These are phyloP conservation scores for Tridacna crocea DNA, from an alignment of 2,888 invertebrate species.

Conservation along the genomic window DNA sequence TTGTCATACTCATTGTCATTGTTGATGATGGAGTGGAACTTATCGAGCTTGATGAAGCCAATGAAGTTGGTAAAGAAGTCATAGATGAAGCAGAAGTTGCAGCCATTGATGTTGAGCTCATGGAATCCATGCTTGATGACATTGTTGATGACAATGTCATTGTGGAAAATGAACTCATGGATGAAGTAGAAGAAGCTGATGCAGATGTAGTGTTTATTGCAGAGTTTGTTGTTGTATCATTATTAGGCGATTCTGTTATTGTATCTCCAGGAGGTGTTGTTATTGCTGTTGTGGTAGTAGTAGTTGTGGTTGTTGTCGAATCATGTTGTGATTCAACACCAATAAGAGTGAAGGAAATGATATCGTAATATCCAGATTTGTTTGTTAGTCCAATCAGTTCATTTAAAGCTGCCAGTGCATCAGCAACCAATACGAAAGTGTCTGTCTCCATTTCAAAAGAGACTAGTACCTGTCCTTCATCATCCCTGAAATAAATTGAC, in stretches of 20 bases:
- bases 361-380: background rate
- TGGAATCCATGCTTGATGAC: background rate
- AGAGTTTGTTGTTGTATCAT: background rate
- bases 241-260: background rate
- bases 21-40: background rate
- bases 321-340: constrained; percentile 2
- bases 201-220: background rate
- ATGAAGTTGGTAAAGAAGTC: background rate
- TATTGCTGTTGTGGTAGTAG: constrained; percentile 13
- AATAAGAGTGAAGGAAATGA: background rate
- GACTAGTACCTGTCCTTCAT: background rate
- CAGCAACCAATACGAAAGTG: background rate
- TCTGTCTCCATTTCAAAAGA: constrained; percentile 11
- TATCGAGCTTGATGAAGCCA: background rate
- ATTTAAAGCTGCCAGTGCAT: constrained; percentile 15
- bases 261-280: background rate
- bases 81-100: background rate
- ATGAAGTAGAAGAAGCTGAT: background rate
- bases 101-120: background rate
- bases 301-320: background rate
- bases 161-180: background rate
- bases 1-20: background rate
- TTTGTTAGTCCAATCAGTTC: background rate
- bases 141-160: background rate
- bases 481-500: background rate